Conservation (phyloP, 2,888 invertebrate species). For the Hylaea fasciaria region DNA sequence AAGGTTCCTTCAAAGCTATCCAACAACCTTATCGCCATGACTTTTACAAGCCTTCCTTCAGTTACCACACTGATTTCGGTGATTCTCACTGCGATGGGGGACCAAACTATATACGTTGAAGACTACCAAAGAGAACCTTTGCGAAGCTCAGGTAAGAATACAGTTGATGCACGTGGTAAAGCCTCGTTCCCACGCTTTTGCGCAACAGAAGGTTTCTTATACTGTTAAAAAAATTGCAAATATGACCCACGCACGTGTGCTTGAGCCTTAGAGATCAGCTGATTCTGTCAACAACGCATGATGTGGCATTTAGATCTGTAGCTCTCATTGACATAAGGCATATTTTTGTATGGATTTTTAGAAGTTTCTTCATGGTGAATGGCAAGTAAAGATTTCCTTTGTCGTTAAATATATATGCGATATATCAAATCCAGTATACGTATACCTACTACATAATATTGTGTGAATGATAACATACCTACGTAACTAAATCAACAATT, state of each 20-base stretch:
- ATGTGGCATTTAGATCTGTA: conserved; percentile 21
- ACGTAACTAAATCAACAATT: too few species aligned
- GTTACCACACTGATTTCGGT: background rate
- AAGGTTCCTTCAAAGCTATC: background rate
- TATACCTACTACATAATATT: too few species aligned
- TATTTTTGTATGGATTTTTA: conserved; percentile 16
- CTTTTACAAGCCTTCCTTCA: background rate
- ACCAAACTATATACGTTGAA: conserved; percentile 1
- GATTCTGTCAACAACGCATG: conserved; percentile 46
- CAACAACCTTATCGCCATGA: conserved; percentile 6
- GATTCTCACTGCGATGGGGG: conserved; percentile 2
- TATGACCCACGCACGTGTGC: conserved; percentile 69
- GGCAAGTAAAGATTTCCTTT: conserved; percentile 24
- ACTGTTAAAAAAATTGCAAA: conserved; percentile 62
- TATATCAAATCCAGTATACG: background rate
- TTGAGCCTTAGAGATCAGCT: conserved; percentile 69
- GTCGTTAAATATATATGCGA: conserved; percentile 16
- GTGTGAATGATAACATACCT: too few species aligned
- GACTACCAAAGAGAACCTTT: conserved; percentile 33
- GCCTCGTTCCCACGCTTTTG: conserved; percentile 69
- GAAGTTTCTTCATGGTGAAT: conserved; percentile 15
- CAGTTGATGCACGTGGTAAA: conserved; percentile 58
- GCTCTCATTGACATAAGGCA: background rate
- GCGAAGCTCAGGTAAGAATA: conserved; percentile 55
- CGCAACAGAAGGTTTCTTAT: conserved; percentile 65